Percentiles rank a stretch among this genome's conserved stretches.
phyloP scores from a whole-genome alignment of 2,113 vertebrate species.

The Ascaphus truei region DNA sequence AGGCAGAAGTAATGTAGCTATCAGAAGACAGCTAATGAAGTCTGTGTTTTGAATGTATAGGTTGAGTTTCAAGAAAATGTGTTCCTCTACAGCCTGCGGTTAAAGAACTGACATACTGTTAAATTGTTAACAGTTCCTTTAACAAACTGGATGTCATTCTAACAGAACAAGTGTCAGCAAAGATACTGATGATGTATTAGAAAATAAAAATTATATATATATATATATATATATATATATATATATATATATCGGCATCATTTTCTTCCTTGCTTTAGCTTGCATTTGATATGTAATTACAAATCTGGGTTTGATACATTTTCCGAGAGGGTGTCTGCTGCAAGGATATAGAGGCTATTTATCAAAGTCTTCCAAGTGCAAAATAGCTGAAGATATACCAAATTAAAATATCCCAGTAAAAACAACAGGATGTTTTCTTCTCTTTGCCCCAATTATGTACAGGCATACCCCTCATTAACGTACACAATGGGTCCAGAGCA shows the following conservation, averaged over 20 bases:
- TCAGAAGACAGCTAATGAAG: constrained; percentile 42
- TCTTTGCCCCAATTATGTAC: too few species aligned
- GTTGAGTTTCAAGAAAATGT: constrained; percentile 51
- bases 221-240: neutral
- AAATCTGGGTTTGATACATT: neutral
- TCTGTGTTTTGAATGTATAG: constrained; percentile 20
- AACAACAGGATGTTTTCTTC: neutral
- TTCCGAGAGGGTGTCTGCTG: neutral
- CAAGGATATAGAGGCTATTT: neutral
- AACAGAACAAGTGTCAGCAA: constrained; percentile 37
- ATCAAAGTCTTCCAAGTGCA: neutral
- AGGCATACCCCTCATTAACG: too few species aligned
- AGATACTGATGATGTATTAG: neutral
- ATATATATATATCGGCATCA: neutral
- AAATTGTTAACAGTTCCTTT: constrained; percentile 53
- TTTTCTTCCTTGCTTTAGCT: neutral
- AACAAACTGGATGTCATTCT: constrained; percentile 42
- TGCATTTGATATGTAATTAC: neutral
- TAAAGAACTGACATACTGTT: constrained; percentile 36
- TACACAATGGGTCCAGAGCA: too few species aligned
- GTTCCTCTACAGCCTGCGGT: neutral
- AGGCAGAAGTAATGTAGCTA: constrained; percentile 41
- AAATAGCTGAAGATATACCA: neutral
- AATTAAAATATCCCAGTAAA: neutral
- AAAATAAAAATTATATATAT: too few species aligned